Conservation (phyloP, 2,888 invertebrate species). For the Mesoligia furuncula region DNA sequence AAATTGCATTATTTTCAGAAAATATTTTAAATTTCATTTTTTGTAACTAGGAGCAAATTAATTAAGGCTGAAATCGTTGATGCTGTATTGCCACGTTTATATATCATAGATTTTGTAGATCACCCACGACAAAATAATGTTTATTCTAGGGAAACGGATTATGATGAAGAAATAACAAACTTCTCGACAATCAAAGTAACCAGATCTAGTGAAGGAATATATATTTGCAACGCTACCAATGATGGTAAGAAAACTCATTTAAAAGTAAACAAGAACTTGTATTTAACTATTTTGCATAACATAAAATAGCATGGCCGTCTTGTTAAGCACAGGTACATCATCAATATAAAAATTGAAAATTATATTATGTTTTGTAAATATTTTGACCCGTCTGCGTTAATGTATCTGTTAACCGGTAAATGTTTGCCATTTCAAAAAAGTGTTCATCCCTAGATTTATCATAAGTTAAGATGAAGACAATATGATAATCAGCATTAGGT, state of each 20-base stretch:
- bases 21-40: neutral
- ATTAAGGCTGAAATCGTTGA: neutral
- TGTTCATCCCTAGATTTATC: neutral
- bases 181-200: constrained; percentile 70
- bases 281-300: neutral
- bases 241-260: constrained; percentile 72
- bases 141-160: constrained; percentile 64
- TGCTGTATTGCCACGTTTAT: neutral
- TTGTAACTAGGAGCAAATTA: neutral
- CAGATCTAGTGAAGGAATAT: constrained; percentile 75
- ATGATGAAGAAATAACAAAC: constrained; percentile 71
- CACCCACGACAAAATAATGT: neutral
- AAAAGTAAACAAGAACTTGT: neutral
- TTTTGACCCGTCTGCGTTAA: neutral
- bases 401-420: neutral
- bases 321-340: neutral
- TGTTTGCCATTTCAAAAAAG: neutral
- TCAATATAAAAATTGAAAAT: neutral
- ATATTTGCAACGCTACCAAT: constrained; percentile 82
- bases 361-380: neutral
- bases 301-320: neutral
- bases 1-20: neutral
- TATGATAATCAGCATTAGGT: neutral
- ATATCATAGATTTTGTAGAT: too few relatives aligned
- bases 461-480: neutral